Percentiles rank a stretch among this genome's conserved stretches.
Conservation (phyloP, 2,113 vertebrate species). For the Coptodon bakossiorum region DNA sequence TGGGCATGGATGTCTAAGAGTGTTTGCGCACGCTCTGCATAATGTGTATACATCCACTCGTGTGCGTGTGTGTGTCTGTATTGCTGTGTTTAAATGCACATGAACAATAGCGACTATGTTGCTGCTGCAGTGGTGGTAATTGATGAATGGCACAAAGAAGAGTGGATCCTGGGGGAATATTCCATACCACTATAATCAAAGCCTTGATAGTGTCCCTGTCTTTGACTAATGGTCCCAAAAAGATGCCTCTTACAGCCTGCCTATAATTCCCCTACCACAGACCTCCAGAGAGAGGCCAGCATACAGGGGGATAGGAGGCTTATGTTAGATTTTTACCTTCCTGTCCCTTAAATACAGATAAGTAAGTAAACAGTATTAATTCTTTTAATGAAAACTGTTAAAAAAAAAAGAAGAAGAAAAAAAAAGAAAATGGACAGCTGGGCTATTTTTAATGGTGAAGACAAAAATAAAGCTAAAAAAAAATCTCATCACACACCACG, state of each 20-base stretch:
- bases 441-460: background rate
- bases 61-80: background rate
- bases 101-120: conserved; percentile 7
- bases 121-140: conserved; percentile 22
- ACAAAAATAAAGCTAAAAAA: background rate
- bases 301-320: background rate
- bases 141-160: conserved; percentile 52
- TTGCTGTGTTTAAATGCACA: background rate
- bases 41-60: background rate
- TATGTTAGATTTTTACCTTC: background rate
- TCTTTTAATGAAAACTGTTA: background rate
- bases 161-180: conserved; percentile 10
- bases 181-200: conserved; percentile 36
- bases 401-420: background rate
- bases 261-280: background rate
- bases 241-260: conserved; percentile 17
- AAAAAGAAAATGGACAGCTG: background rate
- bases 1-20: background rate
- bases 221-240: conserved; percentile 51
- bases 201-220: conserved; percentile 42
- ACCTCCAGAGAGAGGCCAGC: background rate
- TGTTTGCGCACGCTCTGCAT: background rate
- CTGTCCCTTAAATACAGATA: background rate
- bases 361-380: background rate
- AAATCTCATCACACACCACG: background rate